phyloP scores from a whole-genome alignment of 2,113 vertebrate species.

The Scolopax mira region DNA sequence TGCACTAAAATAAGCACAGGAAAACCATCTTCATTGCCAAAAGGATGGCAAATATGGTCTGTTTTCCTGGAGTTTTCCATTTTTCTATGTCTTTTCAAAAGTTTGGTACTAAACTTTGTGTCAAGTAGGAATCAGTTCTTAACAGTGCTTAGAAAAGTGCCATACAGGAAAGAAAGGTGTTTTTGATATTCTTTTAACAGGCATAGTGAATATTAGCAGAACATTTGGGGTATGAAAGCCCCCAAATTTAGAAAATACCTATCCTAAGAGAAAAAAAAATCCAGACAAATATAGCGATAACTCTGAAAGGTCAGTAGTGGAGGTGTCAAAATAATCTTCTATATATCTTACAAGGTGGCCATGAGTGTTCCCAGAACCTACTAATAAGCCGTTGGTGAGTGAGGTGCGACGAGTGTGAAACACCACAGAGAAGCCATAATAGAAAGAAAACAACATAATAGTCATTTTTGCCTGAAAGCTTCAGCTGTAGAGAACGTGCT shows the following conservation, averaged over 20 bases:
- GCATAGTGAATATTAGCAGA: neutral
- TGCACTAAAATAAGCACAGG: neutral
- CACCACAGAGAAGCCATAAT: neutral
- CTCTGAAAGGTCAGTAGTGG: neutral
- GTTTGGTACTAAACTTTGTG: neutral
- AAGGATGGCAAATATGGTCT: rapidly evolving
- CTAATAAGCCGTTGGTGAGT: neutral
- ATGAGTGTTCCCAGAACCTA: neutral
- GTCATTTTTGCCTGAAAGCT: neutral
- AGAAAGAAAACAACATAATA: neutral
- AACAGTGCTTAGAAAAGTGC: neutral
- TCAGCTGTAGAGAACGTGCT: neutral
- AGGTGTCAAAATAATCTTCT: neutral
- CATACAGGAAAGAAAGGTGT: neutral
- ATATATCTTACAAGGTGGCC: neutral
- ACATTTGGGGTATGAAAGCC: neutral
- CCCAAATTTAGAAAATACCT: neutral
- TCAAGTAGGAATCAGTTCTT: neutral
- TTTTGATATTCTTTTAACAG: neutral
- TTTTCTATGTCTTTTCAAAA: neutral
- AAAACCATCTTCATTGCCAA: neutral
- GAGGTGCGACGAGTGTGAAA: neutral
- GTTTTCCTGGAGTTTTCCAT: neutral
- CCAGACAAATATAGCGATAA: neutral
- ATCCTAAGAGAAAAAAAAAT: neutral